Base-by-base conservation (phyloP, 2,888 invertebrate genomes). In the Xestia xanthographa region DNA sequence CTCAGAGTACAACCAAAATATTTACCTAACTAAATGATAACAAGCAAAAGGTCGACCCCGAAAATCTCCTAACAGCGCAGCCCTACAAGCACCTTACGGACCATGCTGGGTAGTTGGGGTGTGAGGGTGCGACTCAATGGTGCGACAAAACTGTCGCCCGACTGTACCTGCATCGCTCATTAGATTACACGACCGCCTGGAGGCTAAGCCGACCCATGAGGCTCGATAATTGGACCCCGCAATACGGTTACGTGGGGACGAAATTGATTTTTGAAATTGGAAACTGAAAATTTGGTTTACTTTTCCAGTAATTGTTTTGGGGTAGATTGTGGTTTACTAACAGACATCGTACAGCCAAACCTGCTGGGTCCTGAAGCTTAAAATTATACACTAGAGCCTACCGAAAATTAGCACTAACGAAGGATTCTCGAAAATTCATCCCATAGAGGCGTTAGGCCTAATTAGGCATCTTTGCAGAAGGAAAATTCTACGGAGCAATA, bases 71-170 rank as follows among this genome's bases (percentile, higher is more conserved):
- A 12, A 26, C 45, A 58, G 58, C 50, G 38, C 58, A 67, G 12
- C 79, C 79, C 69, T 82, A 68, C 14, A 38, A 63, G n/a, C n/a
- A 63, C 41, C 8, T 14, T 29, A 20, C 38, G 22, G 0, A 38
- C 41, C 66, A 68, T 22, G 17, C 60, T 41, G 43, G 43, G 48
- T 48, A 65, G 84, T 75, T 48, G 68, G 66, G 70, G 82, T 78
- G 78, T 68, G 74, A 80, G 85, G 84, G 85, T 77, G 84, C 81
- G 84, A 91, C 77, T 89, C 87, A 91, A 91, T 90, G 89, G 86
- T 79, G 85, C 83, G 85, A 86, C 86, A 88, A 90, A 88, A 88
- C 86, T 83, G 83, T 83, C 76, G 74, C 70, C 73, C 72, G 74
- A 17, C 82, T 84, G 83, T 89, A 86, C 88, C 86, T 88, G 85